Conservation (phyloP, 2,113 vertebrate species). For the Lanius ludovicianus region DNA sequence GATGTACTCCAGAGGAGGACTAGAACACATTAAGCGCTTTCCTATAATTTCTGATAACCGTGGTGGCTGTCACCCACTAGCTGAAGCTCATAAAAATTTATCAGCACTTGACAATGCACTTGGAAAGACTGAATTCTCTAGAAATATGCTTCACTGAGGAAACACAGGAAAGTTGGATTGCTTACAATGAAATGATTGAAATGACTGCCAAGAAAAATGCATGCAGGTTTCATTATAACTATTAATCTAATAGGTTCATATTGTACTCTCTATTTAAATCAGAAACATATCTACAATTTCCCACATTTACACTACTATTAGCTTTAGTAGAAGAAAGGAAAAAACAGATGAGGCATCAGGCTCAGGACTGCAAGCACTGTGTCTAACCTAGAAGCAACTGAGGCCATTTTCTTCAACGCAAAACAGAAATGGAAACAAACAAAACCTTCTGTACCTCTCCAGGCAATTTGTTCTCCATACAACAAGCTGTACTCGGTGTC, state of each 20-base stretch:
- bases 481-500: neutral
- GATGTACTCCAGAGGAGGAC: constrained; percentile 49
- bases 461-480: neutral
- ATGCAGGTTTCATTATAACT: constrained; percentile 74
- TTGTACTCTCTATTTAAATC: constrained; percentile 57
- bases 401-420: constrained; percentile 17
- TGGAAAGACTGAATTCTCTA: constrained; percentile 72
- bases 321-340: constrained; percentile 62
- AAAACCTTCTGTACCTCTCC: neutral
- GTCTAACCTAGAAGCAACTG: constrained; percentile 44
- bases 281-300: constrained; percentile 61
- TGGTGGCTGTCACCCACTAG: constrained; percentile 62
- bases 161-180: constrained; percentile 70
- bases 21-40: constrained; percentile 52
- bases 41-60: constrained; percentile 62
- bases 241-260: constrained; percentile 73
- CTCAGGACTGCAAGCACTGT: constrained; percentile 38
- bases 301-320: constrained; percentile 73
- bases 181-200: constrained; percentile 73
- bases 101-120: constrained; percentile 71
- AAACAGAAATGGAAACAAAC: constrained; percentile 29
- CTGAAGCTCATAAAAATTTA: constrained; percentile 70
- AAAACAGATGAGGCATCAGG: constrained; percentile 70
- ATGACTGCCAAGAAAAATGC: constrained; percentile 74
- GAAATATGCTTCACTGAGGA: constrained; percentile 73